Evolutionary conservation across 2,888 invertebrate genomes (phyloP), one percentile per base, ranked within the genome.

Genomic region (Taphrorychus bicolor): DNA sequence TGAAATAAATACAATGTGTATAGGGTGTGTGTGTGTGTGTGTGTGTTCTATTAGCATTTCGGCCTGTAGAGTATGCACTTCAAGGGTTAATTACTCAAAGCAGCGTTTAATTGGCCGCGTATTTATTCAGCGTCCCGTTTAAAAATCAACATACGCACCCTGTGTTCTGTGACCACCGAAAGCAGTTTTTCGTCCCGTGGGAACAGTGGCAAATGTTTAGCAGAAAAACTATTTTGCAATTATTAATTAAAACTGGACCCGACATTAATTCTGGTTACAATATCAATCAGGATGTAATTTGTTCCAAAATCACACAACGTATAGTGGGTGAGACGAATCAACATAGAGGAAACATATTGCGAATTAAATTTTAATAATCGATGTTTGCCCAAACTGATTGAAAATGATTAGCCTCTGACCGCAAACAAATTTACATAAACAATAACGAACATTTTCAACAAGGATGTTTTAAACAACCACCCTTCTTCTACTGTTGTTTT

Each of bases 301-400:
- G 45, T 11, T 17, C 7, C 45, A 14, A 45, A 45, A 45, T 17
- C 45, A n/a, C n/a, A n/a, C n/a, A n/a, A n/a, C n/a, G 45, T 17
- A 5, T 5, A 17, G 45, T 14, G 45, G 45, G 2, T n/a, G 45
- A 32, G 40, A 51, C 22, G 32, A 52, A 61, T n/a, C n/a, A 61
- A 24, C 52, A 21, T 5, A 7, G 24, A 52, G 52, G 23, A 53
- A 61, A 61, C 60, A 61, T 22, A n/a, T 22, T 17, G 54, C 57
- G 48, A 63, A 63, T 63, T 63, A 57, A 56, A 49, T 63, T 63
- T 63, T 63, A 63, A 63, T 63, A 48, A 57, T 63, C 57, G 57
- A 63, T 63, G 57, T 63, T 63, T 63, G 63, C 57, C 22, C 48
- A 23, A 54, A 23, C 40, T 24, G 56, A 63, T 23, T 48, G 48